Evolutionary conservation across 1,140 invertebrate species (phyloP), one percentile per base, ranked within the genome.

Genomic region (Paramacrobiotus metropolitanus): DNA sequence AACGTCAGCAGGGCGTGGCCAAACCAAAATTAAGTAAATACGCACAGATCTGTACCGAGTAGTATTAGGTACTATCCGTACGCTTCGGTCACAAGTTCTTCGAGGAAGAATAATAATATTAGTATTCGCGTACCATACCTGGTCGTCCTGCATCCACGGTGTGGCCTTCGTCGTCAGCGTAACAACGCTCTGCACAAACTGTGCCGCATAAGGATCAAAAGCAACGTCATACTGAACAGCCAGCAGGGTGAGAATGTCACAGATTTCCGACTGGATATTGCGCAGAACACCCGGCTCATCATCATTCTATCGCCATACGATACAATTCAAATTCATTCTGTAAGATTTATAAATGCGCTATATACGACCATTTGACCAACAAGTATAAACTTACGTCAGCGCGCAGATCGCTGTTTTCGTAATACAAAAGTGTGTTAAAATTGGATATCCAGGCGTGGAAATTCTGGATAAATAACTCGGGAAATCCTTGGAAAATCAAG

Each of bases 161-260:
- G 86, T 84, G 4, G 87, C 90, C 9, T 81, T 80, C 30, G 86
- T 81, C 34, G 95, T 75, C 29, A 96, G 77, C 66, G 83, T 84
- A 92, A 92, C 97, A 60, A 95, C 83, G 34, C 83, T 84, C 0
- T 82, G 87, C 1, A 97, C 90, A 78, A 97, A 97, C 30, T 78
- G 77, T 2, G 85, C 82, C 44, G 95, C 79, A 73, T 85, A 91
- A 9, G 82, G 80, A 34, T 81, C 78, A 73, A 97, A 97, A 70
- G 97, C 93, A 74, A 97, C 93, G 71, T 93, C 88, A 69, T 97
- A 98, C 71, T 96, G 96, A 66, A 90, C 83, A 1, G 92, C 92
- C 74, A 95, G 98, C 30, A 98, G 75, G 1, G 84, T 80, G 20
- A 93, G 81, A 70, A 94, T 95, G 69, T 94, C 89, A 73, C 92